Percentiles rank a stretch among this genome's conserved stretches.
Evolutionary conservation across 2,888 invertebrate species (phyloP).

Genomic region (Rhopalosiphum nymphaeae): DNA sequence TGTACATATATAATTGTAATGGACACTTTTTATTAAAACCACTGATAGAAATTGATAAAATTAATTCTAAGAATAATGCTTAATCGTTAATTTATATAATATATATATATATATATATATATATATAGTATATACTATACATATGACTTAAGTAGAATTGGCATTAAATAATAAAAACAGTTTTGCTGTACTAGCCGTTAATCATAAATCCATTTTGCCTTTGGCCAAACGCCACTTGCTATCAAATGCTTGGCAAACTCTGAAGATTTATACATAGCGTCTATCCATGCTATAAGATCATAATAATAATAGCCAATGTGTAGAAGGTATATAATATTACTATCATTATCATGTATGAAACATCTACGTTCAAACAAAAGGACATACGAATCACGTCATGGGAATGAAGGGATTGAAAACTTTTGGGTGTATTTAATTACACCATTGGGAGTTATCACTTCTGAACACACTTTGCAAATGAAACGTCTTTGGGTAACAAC

Average conservation of each 20-base stretch:
- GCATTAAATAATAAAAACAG: conserved; percentile 43
- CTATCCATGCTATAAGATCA: not conserved
- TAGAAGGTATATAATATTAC: not conserved
- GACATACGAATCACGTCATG: not conserved
- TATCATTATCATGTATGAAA: not conserved
- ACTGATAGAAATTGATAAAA: not conserved
- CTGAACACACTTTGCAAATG: not conserved
- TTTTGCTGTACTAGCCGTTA: conserved; percentile 25
- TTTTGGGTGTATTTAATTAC: conserved; percentile 31
- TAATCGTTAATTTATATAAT: not conserved
- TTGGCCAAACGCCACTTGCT: conserved; percentile 52
- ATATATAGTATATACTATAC: no score
- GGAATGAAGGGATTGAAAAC: conserved; percentile 33
- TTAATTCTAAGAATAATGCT: not conserved
- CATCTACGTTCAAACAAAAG: not conserved
- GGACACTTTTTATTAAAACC: not conserved
- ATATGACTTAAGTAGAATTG: conserved; percentile 1
- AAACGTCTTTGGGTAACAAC: not conserved
- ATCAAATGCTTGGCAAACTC: conserved; percentile 27
- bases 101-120: no score
- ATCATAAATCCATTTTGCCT: conserved; percentile 47
- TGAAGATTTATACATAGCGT: not conserved
- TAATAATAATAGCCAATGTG: not conserved
- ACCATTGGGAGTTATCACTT: conserved; percentile 52
- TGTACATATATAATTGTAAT: not conserved